Base-by-base conservation (phyloP, 2,888 invertebrate genomes). In the Hirtodrosophila duncani region DNA sequence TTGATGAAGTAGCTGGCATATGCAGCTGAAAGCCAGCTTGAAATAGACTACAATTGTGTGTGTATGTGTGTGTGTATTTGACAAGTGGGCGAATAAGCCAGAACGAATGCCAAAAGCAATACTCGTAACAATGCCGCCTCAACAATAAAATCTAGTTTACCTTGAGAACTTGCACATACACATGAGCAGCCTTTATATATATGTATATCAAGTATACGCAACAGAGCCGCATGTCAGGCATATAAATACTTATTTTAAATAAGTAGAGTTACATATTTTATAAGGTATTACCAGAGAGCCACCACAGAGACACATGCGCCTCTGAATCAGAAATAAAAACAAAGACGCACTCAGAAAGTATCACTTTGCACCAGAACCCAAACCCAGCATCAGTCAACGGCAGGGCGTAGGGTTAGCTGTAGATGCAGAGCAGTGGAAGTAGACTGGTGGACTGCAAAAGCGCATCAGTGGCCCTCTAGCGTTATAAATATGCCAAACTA, bases 111-210 rank as follows among this genome's bases (percentile, higher is more conserved):
- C 70, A 69, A 71, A 72, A 67, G 72, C 67, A 75, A 59, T 67
- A 71, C 66, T 70, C 67, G 72, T 70, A 74, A 77, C 77, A 74
- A 70, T 68, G 67, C 71, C 75, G 64, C 70, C 67, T 67, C 69
- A 69, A 75, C 72, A 69, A 75, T 71, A 69, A 77, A 79, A 80
- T 79, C 78, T 78, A 75, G 79, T 79, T 79, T 70, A 80, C 79
- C 79, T 79, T 79, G 80, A 78, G 80, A 68, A 68, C 16, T 24
- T 16, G 3, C 20, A 33, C 49, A 49, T 17, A 36, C 11, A 11
- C n/a, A n/a, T n/a, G n/a, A n/a, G n/a, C n/a, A n/a, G n/a, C n/a
- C n/a, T n/a, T n/a, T n/a, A n/a, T n/a, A n/a, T n/a, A n/a, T n/a
- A n/a, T n/a, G n/a, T n/a, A n/a, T n/a, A n/a, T n/a, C n/a, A n/a